Base-by-base conservation (phyloP, 2,113 vertebrate species). In the Tyto alba region DNA sequence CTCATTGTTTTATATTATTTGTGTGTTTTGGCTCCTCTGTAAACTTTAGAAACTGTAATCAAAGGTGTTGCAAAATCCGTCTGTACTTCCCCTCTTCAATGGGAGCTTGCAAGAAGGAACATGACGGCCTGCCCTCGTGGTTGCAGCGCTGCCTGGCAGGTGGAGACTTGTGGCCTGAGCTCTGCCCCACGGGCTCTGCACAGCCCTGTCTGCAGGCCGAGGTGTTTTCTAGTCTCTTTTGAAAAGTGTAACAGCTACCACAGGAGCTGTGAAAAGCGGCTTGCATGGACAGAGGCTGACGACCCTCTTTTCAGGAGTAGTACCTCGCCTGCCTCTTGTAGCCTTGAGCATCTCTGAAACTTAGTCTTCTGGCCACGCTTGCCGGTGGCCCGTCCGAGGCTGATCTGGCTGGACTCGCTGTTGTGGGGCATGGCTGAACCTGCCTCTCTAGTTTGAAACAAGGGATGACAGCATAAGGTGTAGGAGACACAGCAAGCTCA, bases 61-160 rank as follows among this genome's bases (percentile, higher is more conserved):
- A 89, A 40, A 74, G 72, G 34, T 19, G 75, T 94, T 97, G 85
- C 89, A 66, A 89, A 88, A 93, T 40, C 62, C 2, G 4, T 13
- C 85, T 59, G 81, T 48, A 32, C 50, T 72, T 93, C 59, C 34
- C 53, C 27, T 40, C 38, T n/a, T 56, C 17, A 2, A 0, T 5
- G 23, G 63, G 34, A 83, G 45, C 25, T 1, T 80, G 77, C 89
- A 93, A 81, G 95, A 92, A 92, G 83, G 68, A 91, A 77, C 94
- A 86, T 0, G 83, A 80, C 59, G 4, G 22, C 59, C 79, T 69
- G 48, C 38, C 36, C 43, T 55, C 5, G 2, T 4, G 47, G 64
- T 23, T 84, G 59, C 45, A 1, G 48, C 1, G 0, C 67, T 73
- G 84, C 60, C 87, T 77, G 92, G 66, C 94, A 85, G 81, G 88